These are phyloP conservation scores for Hoplodrina ambigua DNA, from an alignment of 2,888 invertebrate species.

Conservation along the genomic window DNA sequence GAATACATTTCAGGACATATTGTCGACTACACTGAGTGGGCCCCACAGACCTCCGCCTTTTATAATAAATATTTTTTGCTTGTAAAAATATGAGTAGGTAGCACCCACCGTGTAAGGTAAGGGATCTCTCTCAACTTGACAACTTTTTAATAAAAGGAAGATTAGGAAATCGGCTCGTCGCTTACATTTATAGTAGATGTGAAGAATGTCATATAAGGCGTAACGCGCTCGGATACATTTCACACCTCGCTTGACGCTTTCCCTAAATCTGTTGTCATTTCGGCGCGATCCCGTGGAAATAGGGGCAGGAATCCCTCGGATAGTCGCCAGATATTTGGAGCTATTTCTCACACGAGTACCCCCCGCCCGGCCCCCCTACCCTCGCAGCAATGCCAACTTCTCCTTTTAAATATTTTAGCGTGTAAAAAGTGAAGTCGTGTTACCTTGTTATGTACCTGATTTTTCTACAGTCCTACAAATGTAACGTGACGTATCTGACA, in stretches of 20 bases:
- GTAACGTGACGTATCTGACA: constrained; percentile 34
- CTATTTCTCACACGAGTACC: constrained; percentile 86
- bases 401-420: constrained; percentile 86
- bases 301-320: constrained; percentile 85
- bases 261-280: constrained; percentile 90
- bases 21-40: constrained; percentile 52
- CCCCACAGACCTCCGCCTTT: constrained; percentile 13
- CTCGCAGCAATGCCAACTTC: constrained; percentile 70
- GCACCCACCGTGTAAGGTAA: constrained; percentile 55
- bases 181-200: constrained; percentile 83
- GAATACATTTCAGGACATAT: constrained; percentile 65
- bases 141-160: constrained; percentile 88
- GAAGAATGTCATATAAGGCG: constrained; percentile 89
- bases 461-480: constrained; percentile 54
- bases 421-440: constrained; percentile 84
- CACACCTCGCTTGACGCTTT: constrained; percentile 89
- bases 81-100: constrained; percentile 49
- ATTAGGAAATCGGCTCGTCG: constrained; percentile 84
- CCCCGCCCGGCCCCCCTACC: constrained; percentile 56
- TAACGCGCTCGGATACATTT: constrained; percentile 87
- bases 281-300: constrained; percentile 86
- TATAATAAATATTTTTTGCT: constrained; percentile 53
- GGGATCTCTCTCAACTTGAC: constrained; percentile 70
- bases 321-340: constrained; percentile 86
- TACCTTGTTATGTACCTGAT: constrained; percentile 76